Evolutionary conservation across 2,797 vertebrate species (phyloP).

Genomic region (Enteromius argenteus): DNA sequence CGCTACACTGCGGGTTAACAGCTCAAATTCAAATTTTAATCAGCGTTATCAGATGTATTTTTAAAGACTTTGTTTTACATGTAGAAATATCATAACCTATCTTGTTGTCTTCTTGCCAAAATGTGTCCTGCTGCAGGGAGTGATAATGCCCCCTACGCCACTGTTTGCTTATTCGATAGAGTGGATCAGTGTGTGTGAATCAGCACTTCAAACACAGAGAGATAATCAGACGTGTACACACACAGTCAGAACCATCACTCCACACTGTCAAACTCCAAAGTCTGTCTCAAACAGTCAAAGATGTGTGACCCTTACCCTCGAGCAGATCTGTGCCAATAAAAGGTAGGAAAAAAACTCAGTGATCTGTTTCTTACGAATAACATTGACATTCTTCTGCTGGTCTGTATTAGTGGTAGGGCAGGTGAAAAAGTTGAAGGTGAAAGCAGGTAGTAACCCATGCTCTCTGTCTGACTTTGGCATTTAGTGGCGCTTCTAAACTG

Average conservation of each 20-base stretch:
- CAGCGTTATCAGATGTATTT: neutral
- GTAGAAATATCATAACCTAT: conserved; percentile 31
- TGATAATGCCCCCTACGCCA: conserved; percentile 54
- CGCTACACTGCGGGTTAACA: neutral
- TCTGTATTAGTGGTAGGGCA: conserved; percentile 24
- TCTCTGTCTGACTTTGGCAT: conserved; percentile 39
- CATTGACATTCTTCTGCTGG: conserved; percentile 30
- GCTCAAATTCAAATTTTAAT: neutral
- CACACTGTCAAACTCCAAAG: conserved; percentile 39
- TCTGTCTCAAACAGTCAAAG: conserved; percentile 29
- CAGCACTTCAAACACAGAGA: conserved; percentile 81
- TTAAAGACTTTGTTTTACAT: conserved; percentile 17
- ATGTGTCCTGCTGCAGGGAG: conserved; percentile 50
- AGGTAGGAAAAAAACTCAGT: neutral
- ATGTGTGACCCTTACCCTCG: neutral
- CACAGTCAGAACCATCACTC: conserved; percentile 53
- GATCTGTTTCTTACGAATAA: neutral
- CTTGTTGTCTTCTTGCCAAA: conserved; percentile 52
- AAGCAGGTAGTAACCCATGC: conserved; percentile 39
- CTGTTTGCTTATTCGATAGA: conserved; percentile 80
- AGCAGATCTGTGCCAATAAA: neutral
- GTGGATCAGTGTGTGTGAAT: conserved; percentile 78
- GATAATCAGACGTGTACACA: conserved; percentile 80
- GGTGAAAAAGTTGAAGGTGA: conserved; percentile 36
- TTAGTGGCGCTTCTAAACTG: conserved; percentile 41